phyloP scores from a whole-genome alignment of 1,140 invertebrate species.

The Spodoptera frugiperda region DNA sequence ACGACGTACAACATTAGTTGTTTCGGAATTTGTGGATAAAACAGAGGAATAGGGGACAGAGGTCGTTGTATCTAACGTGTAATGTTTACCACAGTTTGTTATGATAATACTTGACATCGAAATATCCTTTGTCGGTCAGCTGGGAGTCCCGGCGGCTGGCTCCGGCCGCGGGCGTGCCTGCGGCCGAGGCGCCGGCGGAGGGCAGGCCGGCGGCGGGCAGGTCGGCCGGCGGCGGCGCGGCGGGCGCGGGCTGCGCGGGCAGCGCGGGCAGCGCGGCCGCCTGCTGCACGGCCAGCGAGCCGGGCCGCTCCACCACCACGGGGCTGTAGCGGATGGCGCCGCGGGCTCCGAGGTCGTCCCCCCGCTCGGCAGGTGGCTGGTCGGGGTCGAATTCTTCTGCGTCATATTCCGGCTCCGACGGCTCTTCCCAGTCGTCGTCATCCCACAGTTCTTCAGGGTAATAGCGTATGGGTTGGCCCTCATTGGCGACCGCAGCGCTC shows the following conservation, averaged over 20 bases:
- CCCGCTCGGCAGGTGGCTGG: neutral
- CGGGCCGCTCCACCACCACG: slow-evolving; percentile 10
- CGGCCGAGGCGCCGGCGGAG: slow-evolving; percentile 40
- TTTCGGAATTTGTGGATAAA: too few species aligned
- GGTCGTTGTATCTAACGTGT: too few species aligned
- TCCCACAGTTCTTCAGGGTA: neutral
- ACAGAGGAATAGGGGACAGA: too few species aligned
- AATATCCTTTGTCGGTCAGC: slow-evolving; percentile 87
- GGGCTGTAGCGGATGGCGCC: neutral
- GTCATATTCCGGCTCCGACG: too few species aligned
- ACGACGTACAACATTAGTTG: too few species aligned
- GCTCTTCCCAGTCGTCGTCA: neutral
- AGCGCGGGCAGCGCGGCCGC: slow-evolving; percentile 37
- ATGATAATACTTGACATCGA: slow-evolving; percentile 89
- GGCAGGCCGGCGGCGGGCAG: slow-evolving; percentile 57
- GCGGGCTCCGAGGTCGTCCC: neutral
- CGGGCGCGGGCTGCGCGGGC: slow-evolving; percentile 57
- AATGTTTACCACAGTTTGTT: slow-evolving; percentile 87
- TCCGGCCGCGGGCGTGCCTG: slow-evolving; percentile 46
- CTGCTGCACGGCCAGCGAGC: slow-evolving; percentile 49
- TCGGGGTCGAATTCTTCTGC: neutral
- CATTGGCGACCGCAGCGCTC: neutral
- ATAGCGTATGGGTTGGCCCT: too few species aligned
- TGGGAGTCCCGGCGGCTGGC: slow-evolving; percentile 63
- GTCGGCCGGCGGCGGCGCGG: slow-evolving; percentile 57